Evolutionary conservation across 2,797 vertebrate genomes (phyloP), one percentile per base, ranked within the genome.

Genomic region (Enteromius anoplus): DNA sequence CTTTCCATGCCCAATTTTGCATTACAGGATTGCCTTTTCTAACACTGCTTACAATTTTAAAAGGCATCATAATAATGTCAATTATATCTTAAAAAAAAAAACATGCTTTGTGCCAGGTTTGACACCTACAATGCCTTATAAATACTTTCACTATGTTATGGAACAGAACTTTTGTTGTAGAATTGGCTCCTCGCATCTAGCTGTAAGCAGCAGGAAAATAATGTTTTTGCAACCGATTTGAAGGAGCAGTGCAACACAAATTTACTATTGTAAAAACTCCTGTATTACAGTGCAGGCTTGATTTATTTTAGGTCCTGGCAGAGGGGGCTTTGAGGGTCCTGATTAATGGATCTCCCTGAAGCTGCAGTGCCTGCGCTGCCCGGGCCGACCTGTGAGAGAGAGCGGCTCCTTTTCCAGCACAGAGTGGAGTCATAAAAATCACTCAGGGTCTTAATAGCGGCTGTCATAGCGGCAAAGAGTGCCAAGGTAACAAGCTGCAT

Each of bases 271-370:
- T 81, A 81, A 49, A 68, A 71, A 34, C 40, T 79, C 77, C 32
- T 23, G 0, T 66, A 53, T 21, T 62, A 65, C 66, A 51, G 32
- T 53, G 47, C 71, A 2, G 47, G 45, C n/a, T 66, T 82, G 80
- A 75, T 82, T 82, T 82, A 82, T 68, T 69, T 42, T 17, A 77
- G 32, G 71, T 53, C 60, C 47, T 82, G 80, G 58, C n/a, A 65
- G 47, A 45, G 81, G 64, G 49, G 62, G 64, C 19, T 15, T 53
- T 76, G 81, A 77, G 64, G 81, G 34, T 75, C 26, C 26, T 85
- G 58, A 86, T 66, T 83, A 85, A 85, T 45, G 68, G n/a, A 34
- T 84, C 8, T 53, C 42, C 78, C 75, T 64, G 65, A 87, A 81
- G 82, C 68, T 53, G 82, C 51, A 71, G 55, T 60, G 79, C 17